These are phyloP conservation scores for Acropternis orthonyx DNA, from an alignment of 2,797 vertebrate genomes.

Conservation along the genomic window DNA sequence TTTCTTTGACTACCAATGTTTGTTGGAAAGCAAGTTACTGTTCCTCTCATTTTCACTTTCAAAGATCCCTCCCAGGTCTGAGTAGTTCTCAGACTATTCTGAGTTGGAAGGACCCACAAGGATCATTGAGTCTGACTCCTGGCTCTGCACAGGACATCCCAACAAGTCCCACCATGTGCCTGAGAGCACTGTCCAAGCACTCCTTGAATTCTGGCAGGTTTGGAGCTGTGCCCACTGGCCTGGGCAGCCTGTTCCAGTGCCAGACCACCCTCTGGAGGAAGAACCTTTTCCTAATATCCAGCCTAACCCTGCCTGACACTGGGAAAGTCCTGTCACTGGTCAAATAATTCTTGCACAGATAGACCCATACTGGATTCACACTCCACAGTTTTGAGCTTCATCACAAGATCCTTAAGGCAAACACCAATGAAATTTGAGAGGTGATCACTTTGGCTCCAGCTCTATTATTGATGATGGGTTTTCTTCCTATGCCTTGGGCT, in stretches of 20 bases:
- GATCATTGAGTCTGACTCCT: background rate
- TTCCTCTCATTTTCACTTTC: background rate
- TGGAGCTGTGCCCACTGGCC: background rate
- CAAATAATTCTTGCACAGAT: accelerated
- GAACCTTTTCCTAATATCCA: background rate
- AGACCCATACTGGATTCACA: background rate
- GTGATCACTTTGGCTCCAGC: background rate
- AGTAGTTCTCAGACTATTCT: background rate
- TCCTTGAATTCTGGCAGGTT: too few relatives aligned
- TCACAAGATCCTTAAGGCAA: background rate
- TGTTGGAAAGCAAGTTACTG: background rate
- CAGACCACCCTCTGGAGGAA: background rate
- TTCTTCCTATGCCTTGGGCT: background rate
- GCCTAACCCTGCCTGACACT: background rate
- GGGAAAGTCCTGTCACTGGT: background rate
- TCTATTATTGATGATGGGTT: background rate
- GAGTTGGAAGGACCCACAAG: background rate
- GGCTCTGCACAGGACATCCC: background rate
- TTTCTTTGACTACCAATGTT: background rate
- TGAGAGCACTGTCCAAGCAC: background rate
- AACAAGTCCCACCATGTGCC: background rate
- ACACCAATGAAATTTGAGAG: background rate
- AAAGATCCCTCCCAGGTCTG: background rate
- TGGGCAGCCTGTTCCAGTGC: background rate
- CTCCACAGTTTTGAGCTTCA: background rate